Evolutionary conservation across 1,140 invertebrate genomes (phyloP), one percentile per base, ranked within the genome.

Genomic region (Neotoxoptera formosana): DNA sequence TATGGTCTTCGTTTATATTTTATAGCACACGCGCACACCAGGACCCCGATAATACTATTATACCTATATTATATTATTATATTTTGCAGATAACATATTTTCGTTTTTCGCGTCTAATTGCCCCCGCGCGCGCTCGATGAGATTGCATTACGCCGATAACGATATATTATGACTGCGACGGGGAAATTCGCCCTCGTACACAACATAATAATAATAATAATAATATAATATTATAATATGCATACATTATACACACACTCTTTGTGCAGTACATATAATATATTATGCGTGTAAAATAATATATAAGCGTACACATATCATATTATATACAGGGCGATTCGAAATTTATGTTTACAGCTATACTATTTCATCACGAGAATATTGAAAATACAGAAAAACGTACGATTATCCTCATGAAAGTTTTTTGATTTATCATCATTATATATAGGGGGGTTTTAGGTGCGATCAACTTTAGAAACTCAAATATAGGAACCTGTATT

Each of bases 81-180:
- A n/a, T n/a, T n/a, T n/a, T 41, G 36, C 41, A 41, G 41, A 83
- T 41, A 41, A 36, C n/a, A 9, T 41, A 41, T 41, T 41, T 86
- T 45, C 83, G 83, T 30, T 87, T 87, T 47, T 25, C 45, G 23
- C 45, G 84, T 87, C 84, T 87, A 87, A 87, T 87, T 87, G 84
- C 23, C 41, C 84, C 84, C 84, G 45, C 84, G 45, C 84, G 84
- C 84, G 20, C 21, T 14, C 30, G 30, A 7, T 30, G 17, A 76
- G 60, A 76, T 76, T n/a, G 41, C 83, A 45, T 30, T 41, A 45
- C 41, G 41, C 23, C 41, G 83, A 86, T 86, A 86, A 86, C 83
- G 41, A n/a, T n/a, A n/a, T n/a, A n/a, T n/a, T n/a, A 84, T 36
- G 34, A 36, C 76, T 7, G 17, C 30, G 9, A 30, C 41, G 17